phyloP scores from a whole-genome alignment of 1,140 invertebrate genomes.

The Ditylenchus dipsaci region DNA sequence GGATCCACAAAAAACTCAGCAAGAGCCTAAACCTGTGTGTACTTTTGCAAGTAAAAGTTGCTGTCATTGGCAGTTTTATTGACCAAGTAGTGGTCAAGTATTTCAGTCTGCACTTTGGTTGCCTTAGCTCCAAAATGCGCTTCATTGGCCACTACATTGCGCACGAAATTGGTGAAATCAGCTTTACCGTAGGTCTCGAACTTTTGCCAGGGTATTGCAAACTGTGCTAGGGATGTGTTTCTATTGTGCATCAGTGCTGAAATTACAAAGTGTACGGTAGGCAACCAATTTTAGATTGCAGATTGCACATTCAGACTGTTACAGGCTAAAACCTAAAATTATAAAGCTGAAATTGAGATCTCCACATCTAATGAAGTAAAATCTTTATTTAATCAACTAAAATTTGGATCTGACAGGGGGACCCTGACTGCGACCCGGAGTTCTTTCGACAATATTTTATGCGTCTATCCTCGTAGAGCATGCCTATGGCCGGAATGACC shows the following conservation, averaged over 20 bases:
- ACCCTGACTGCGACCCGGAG: no score
- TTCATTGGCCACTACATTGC: slow-evolving; percentile 4
- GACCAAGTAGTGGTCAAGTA: slow-evolving; percentile 33
- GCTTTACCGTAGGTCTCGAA: slow-evolving; percentile 3
- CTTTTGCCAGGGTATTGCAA: slow-evolving; percentile 9
- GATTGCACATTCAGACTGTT: no score
- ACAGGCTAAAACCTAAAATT: no score
- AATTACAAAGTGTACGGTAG: no score
- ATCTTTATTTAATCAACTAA: no score
- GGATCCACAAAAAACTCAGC: background rate
- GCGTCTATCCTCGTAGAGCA: no score
- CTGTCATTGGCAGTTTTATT: slow-evolving; percentile 12
- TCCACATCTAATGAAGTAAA: no score
- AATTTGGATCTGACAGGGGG: no score
- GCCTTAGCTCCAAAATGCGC: slow-evolving; percentile 26
- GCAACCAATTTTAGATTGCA: no score
- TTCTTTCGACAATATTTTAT: no score
- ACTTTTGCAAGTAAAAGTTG: slow-evolving; percentile 26
- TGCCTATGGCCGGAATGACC: no score
- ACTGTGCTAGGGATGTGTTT: slow-evolving; percentile 24
- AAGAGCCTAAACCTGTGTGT: slow-evolving; percentile 29
- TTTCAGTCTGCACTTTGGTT: slow-evolving; percentile 22
- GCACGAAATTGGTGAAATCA: slow-evolving; percentile 20
- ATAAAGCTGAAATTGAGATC: no score
- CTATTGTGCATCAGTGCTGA: slow-evolving; percentile 22